Conservation (phyloP, 1,140 invertebrate genomes). For the Meloidogyne hapla region DNA sequence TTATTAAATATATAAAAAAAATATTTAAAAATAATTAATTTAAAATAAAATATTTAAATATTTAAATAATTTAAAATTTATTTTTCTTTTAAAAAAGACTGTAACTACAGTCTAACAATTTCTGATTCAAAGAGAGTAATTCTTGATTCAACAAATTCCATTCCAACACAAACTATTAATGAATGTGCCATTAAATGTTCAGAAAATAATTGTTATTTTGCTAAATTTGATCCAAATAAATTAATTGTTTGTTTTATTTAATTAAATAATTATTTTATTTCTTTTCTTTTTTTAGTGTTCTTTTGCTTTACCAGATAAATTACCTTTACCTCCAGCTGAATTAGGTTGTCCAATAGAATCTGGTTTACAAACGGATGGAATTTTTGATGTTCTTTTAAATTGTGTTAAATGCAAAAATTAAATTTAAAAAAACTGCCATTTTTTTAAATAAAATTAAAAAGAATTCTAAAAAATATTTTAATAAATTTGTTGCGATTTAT, state of each 20-base stretch:
- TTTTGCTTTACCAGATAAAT: slow-evolving; percentile 11
- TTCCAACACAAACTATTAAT: slow-evolving; percentile 43
- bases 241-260: slow-evolving; percentile 35
- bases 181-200: slow-evolving; percentile 58
- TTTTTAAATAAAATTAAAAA: background rate
- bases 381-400: slow-evolving; percentile 56
- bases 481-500: background rate
- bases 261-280: background rate
- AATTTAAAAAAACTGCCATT: slow-evolving; percentile 2
- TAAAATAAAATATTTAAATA: background rate
- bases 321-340: background rate
- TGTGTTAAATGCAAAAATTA: slow-evolving; percentile 51
- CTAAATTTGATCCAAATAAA: slow-evolving; percentile 56
- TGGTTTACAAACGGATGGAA: slow-evolving; percentile 54
- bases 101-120: slow-evolving; percentile 53
- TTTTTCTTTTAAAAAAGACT: slow-evolving; percentile 39
- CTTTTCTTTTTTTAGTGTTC: slow-evolving; percentile 23
- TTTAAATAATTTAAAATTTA: slow-evolving; percentile 2
- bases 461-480: background rate
- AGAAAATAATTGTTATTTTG: slow-evolving; percentile 45
- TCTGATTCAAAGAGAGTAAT: slow-evolving; percentile 36
- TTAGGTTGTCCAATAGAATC: slow-evolving; percentile 45
- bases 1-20: too few species aligned
- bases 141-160: slow-evolving; percentile 33
- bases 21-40: too few species aligned